Percentiles rank a stretch among this genome's conserved stretches.
Evolutionary conservation across 2,113 vertebrate genomes (phyloP).

Genomic region (Protobothrops mucrosquamatus): DNA sequence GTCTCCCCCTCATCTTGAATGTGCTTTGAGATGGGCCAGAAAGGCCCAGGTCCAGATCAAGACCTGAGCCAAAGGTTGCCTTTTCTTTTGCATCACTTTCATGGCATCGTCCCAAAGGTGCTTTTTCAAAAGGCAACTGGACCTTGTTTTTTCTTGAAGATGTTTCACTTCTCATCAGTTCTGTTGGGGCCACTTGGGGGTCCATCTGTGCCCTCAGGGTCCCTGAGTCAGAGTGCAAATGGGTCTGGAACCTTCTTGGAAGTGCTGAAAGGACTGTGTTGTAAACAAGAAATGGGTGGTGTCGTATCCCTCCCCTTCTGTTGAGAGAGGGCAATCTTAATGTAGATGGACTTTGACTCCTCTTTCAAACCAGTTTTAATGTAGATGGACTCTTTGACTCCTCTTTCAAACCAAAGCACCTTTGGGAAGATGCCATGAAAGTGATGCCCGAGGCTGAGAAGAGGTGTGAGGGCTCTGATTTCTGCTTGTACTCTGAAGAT

Average conservation of each 20-base stretch:
- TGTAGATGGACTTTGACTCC: background rate
- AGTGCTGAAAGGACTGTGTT: background rate
- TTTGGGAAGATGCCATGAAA: background rate
- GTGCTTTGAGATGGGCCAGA: background rate
- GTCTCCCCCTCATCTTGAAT: background rate
- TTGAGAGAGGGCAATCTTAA: background rate
- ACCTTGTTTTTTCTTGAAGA: background rate
- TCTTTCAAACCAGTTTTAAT: background rate
- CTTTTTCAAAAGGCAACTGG: background rate
- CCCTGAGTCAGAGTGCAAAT: background rate
- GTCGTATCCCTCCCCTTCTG: background rate
- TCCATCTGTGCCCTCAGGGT: background rate
- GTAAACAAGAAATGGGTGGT: background rate
- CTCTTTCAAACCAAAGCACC: background rate
- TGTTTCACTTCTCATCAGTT: background rate
- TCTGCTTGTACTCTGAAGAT: background rate
- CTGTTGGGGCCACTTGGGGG: background rate
- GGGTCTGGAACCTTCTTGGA: background rate
- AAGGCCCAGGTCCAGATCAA: background rate
- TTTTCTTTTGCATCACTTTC: background rate
- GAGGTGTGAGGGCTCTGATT: background rate
- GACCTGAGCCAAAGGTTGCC: background rate
- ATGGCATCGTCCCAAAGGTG: background rate
- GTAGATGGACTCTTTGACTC: background rate
- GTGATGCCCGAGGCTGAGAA: background rate